phyloP scores from a whole-genome alignment of 2,888 invertebrate species.

The Odontocerum albicorne region DNA sequence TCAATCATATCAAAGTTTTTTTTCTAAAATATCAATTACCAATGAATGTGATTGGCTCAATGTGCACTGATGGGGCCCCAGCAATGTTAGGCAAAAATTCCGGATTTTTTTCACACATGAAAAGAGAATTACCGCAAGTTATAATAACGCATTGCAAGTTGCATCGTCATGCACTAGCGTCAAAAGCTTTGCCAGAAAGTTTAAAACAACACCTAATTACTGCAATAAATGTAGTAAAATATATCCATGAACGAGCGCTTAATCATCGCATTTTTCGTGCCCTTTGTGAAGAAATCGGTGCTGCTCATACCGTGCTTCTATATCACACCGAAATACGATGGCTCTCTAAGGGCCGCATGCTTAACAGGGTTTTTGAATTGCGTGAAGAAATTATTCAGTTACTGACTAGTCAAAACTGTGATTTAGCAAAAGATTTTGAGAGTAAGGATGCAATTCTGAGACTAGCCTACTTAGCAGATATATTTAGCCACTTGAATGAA shows the following conservation, averaged over 20 bases:
- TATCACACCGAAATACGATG: not conserved
- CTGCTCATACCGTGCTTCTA: not conserved
- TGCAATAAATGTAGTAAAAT: not conserved
- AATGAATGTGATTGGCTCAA: constrained; percentile 3
- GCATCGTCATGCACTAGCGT: constrained; percentile 19
- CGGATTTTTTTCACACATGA: constrained; percentile 38
- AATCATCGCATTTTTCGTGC: not conserved
- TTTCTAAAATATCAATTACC: constrained; percentile 1
- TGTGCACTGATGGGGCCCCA: constrained; percentile 37
- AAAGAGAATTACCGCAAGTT: constrained; percentile 38
- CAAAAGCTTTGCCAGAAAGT: constrained; percentile 15
- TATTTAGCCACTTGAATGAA: too few relatives aligned
- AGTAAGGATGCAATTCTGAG: too few relatives aligned
- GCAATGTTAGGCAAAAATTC: constrained; percentile 37
- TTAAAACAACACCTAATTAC: not conserved
- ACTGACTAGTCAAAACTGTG: too few relatives aligned
- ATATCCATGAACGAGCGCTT: not conserved
- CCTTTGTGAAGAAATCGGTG: not conserved
- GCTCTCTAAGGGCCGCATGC: not conserved
- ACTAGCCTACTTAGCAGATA: too few relatives aligned
- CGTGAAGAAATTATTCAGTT: not conserved
- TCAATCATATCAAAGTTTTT: not conserved
- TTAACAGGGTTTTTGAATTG: constrained; percentile 1
- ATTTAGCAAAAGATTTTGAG: too few relatives aligned
- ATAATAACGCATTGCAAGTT: constrained; percentile 37